Conservation (phyloP, 2,888 invertebrate genomes). For the Stramonita haemastoma region DNA sequence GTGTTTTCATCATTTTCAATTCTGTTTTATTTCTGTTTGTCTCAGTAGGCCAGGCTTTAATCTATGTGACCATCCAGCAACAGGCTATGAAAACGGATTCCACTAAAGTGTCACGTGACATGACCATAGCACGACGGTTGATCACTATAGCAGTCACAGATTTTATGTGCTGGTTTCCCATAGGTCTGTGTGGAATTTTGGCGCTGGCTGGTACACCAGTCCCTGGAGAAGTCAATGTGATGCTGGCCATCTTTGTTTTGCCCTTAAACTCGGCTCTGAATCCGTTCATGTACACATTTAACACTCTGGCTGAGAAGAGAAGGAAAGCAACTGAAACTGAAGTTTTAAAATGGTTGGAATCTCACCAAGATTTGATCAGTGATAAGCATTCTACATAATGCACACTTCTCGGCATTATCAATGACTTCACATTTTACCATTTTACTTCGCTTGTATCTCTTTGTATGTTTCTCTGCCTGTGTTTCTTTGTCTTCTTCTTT, state of each 20-base stretch:
- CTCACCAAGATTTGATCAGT: too few species aligned
- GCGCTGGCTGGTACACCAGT: not conserved
- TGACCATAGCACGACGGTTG: not conserved
- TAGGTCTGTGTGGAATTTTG: not conserved
- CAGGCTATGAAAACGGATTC: not conserved
- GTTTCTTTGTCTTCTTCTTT: too few species aligned
- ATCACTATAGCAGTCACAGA: not conserved
- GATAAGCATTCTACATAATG: too few species aligned
- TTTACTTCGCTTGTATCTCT: too few species aligned
- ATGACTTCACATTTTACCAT: too few species aligned
- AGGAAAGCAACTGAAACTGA: not conserved
- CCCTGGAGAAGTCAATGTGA: not conserved
- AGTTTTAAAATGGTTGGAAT: not conserved
- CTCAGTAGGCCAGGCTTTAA: not conserved
- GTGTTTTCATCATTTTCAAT: not conserved
- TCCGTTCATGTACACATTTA: not conserved
- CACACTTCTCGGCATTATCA: too few species aligned
- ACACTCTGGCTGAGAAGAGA: not conserved
- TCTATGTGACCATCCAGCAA: not conserved
- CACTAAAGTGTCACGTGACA: not conserved
- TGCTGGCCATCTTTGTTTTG: not conserved
- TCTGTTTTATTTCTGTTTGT: not conserved
- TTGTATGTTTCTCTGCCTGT: too few species aligned
- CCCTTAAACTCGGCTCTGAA: not conserved
- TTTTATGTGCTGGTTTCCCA: slow-evolving; percentile 17